Evolutionary conservation across 2,113 vertebrate genomes (phyloP).

Genomic region (Heterocephalus glaber): DNA sequence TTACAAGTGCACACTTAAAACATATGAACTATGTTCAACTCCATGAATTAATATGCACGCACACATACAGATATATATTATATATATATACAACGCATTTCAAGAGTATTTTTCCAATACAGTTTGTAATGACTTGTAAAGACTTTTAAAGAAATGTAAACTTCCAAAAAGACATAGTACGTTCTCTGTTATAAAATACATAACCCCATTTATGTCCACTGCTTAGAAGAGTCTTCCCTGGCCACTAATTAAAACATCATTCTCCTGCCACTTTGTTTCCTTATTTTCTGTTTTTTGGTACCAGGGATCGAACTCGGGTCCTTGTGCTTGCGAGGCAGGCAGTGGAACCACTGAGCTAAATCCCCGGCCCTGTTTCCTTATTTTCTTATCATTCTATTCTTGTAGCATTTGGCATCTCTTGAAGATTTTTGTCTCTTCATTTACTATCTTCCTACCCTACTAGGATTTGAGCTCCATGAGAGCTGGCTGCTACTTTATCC

Average conservation of each 20-base stretch:
- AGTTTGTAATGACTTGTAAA: constrained; percentile 13
- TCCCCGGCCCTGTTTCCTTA: background rate
- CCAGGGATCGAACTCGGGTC: too few species aligned
- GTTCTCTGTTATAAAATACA: background rate
- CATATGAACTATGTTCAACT: background rate
- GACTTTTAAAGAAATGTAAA: constrained; percentile 9
- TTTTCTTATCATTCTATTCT: background rate
- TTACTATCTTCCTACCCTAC: background rate
- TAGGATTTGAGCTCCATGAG: background rate
- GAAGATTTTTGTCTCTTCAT: background rate
- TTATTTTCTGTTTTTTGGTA: background rate
- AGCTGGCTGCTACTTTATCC: background rate
- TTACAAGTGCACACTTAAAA: background rate
- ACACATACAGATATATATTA: background rate
- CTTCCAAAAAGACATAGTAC: background rate
- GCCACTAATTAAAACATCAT: background rate
- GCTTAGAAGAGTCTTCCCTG: background rate
- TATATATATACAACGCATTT: background rate
- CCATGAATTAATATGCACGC: background rate
- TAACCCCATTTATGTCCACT: background rate
- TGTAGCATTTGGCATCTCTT: background rate
- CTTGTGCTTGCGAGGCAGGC: too few species aligned
- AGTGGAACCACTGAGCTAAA: too few species aligned
- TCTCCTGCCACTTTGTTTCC: background rate
- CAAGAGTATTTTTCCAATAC: background rate